Evolutionary conservation across 2,113 vertebrate genomes (phyloP).

Genomic region (Aspidoscelis tigris): DNA sequence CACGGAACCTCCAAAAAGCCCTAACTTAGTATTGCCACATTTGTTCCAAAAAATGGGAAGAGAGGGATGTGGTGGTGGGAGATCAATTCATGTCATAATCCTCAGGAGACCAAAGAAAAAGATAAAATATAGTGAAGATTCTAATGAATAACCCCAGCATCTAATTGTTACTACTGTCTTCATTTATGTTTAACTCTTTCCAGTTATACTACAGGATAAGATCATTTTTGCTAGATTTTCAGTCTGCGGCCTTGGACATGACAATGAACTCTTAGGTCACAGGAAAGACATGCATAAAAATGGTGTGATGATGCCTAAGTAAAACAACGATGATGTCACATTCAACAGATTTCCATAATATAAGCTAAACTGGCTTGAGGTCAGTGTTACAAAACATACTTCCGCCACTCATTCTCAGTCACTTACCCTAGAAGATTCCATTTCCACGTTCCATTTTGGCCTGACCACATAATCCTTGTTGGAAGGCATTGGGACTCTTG

Average conservation of each 20-base stretch:
- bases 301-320: not conserved
- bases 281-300: not conserved
- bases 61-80: not conserved
- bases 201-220: rapidly evolving
- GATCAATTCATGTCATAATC: not conserved
- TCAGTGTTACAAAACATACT: not conserved
- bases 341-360: not conserved
- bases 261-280: not conserved
- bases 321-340: rapidly evolving
- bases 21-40: not conserved
- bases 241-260: not conserved
- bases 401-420: not conserved
- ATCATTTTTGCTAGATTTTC: not conserved
- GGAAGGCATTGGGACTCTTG: conserved; percentile 95
- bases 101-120: not conserved
- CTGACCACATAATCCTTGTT: conserved; percentile 99
- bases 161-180: conserved; percentile 4
- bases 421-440: conserved; percentile 92
- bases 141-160: conserved; percentile 33
- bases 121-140: conserved; percentile 11
- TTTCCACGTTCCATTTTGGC: conserved; percentile 97
- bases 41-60: not conserved
- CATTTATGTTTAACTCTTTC: conserved; percentile 14
- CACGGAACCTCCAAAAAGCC: not conserved
- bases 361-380: not conserved